Evolutionary conservation across 2,113 vertebrate genomes (phyloP).

Genomic region (Hyla sarda): DNA sequence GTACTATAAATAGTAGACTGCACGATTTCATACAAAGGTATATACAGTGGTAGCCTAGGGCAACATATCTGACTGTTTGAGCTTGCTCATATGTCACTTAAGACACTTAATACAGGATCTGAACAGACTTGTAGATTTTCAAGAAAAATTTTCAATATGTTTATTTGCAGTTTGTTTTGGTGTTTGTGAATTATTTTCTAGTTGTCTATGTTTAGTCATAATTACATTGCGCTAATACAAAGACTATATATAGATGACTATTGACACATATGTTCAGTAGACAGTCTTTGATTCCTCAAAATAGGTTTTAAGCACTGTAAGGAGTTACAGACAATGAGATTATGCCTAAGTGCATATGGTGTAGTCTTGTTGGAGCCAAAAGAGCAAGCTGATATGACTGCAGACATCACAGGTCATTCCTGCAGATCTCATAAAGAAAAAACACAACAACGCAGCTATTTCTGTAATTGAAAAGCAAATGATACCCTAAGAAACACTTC

Average conservation of each 20-base stretch:
- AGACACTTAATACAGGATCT: too few species aligned
- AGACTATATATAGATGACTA: neutral
- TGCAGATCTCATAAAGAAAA: neutral
- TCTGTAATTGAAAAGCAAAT: neutral
- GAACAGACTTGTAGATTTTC: too few species aligned
- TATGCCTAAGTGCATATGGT: slow-evolving; percentile 14
- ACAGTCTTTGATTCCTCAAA: neutral
- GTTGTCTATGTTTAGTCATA: neutral
- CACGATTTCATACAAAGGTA: too few species aligned
- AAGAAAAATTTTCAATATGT: too few species aligned
- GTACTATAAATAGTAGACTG: too few species aligned
- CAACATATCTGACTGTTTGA: too few species aligned
- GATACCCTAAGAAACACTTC: too few species aligned
- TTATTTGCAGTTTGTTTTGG: too few species aligned
- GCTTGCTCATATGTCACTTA: too few species aligned
- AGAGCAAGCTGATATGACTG: slow-evolving; percentile 36
- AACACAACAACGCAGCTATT: neutral
- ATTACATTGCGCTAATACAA: neutral
- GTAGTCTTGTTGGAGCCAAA: slow-evolving; percentile 31
- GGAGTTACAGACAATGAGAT: slow-evolving; percentile 27
- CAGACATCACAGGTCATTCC: neutral
- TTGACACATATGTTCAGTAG: neutral
- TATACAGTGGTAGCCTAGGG: too few species aligned
- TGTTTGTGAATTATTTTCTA: neutral
- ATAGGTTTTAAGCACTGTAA: slow-evolving; percentile 26